Evolutionary conservation across 2,797 vertebrate species (phyloP).

Genomic region (Anguilla megastoma): DNA sequence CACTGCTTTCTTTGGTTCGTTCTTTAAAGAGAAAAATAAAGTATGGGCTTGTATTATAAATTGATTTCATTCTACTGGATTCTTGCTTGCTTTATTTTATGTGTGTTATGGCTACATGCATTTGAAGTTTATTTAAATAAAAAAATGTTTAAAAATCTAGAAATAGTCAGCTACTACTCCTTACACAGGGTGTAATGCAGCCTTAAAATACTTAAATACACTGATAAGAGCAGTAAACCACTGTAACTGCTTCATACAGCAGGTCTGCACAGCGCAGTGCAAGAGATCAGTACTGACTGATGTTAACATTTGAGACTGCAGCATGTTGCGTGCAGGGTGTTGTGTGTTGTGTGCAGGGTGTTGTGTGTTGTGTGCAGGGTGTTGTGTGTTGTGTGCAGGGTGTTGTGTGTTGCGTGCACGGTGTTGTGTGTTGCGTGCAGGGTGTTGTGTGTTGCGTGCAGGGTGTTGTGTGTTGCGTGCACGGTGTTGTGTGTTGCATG

Average conservation of each 20-base stretch:
- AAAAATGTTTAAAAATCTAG: no score
- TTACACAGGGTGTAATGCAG: not conserved
- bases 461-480: not conserved
- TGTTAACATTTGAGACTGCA: not conserved
- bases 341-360: slow-evolving; percentile 5
- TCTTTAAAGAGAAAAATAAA: not conserved
- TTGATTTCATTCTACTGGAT: not conserved
- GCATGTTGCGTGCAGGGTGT: slow-evolving; percentile 20
- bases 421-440: slow-evolving; percentile 23
- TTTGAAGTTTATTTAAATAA: no score
- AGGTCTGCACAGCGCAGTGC: not conserved
- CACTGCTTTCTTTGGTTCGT: not conserved
- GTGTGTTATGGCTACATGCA: not conserved
- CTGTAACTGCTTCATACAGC: no score
- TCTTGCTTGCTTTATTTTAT: not conserved
- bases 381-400: slow-evolving; percentile 21
- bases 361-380: not conserved
- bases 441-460: slow-evolving; percentile 20
- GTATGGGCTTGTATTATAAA: not conserved
- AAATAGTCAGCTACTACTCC: no score
- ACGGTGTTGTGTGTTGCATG: slow-evolving; percentile 9
- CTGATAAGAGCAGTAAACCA: not conserved
- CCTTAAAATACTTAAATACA: not conserved
- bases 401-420: slow-evolving; percentile 21
- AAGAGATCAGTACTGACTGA: not conserved